A percentile compares a stretch with the other conserved stretches of the same genome.
Evolutionary conservation across 2,888 invertebrate species (phyloP).

Genomic region (Drosophila glabriapex): DNA sequence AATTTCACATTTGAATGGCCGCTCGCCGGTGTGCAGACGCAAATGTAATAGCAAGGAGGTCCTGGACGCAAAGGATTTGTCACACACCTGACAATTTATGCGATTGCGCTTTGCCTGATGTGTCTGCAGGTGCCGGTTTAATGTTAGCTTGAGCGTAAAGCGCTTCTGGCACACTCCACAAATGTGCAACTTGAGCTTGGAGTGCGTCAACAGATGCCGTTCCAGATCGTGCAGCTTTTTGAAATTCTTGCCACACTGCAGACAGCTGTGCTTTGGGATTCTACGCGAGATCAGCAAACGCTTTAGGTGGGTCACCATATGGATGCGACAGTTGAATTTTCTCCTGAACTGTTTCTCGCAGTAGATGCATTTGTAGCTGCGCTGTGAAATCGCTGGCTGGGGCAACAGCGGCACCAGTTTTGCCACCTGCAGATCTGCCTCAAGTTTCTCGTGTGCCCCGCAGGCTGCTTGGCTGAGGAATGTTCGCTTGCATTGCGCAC

Average conservation of each 20-base stretch:
- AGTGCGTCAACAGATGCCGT: slow-evolving; percentile 72
- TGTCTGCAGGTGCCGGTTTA: slow-evolving; percentile 32
- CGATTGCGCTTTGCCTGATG: slow-evolving; percentile 24
- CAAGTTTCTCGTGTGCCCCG: slow-evolving; percentile 5
- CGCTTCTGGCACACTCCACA: slow-evolving; percentile 36
- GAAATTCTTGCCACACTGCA: slow-evolving; percentile 50
- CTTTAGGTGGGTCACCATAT: slow-evolving; percentile 65
- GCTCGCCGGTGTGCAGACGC: slow-evolving; percentile 75
- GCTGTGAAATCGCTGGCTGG: slow-evolving; percentile 1
- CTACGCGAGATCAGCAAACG: slow-evolving; percentile 18
- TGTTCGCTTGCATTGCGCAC: slow-evolving; percentile 3
- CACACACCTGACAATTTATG: slow-evolving; percentile 56
- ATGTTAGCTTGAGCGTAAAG: slow-evolving; percentile 33
- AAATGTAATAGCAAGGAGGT: slow-evolving; percentile 64
- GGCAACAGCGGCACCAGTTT: slow-evolving; percentile 15
- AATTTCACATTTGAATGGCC: slow-evolving; percentile 73
- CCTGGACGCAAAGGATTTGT: slow-evolving; percentile 67
- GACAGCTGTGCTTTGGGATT: slow-evolving; percentile 12
- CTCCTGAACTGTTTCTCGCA: slow-evolving; percentile 62
- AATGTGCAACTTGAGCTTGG: slow-evolving; percentile 63
- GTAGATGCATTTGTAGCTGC: slow-evolving; percentile 60
- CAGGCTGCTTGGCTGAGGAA: slow-evolving; percentile 9
- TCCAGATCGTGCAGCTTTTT: slow-evolving; percentile 67
- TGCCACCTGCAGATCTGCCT: not conserved
- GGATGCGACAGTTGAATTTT: slow-evolving; percentile 58